These are phyloP conservation scores for Benitochromis conjunctus DNA, from an alignment of 2,113 vertebrate species.

Conservation along the genomic window DNA sequence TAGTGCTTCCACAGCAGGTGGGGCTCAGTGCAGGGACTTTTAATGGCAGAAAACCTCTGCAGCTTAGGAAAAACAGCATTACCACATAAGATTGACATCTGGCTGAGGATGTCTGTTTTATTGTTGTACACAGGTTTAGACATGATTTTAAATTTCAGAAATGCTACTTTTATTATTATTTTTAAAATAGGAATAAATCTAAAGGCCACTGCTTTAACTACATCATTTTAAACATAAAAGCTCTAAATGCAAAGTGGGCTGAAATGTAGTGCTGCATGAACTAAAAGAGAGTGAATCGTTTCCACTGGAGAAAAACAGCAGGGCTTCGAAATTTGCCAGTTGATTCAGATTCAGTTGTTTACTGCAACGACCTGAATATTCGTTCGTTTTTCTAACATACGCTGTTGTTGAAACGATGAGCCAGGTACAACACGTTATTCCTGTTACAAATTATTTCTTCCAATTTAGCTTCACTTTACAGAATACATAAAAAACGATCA, in stretches of 20 bases:
- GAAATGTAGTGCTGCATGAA: not conserved
- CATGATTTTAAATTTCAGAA: not conserved
- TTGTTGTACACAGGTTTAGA: not conserved
- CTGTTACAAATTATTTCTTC: not conserved
- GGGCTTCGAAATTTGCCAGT: not conserved
- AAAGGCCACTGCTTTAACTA: not conserved
- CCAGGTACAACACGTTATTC: not conserved
- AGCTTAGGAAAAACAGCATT: not conserved
- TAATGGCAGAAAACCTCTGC: constrained; percentile 1
- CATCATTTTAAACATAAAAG: not conserved
- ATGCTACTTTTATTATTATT: not conserved
- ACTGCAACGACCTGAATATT: not conserved
- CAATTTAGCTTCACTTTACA: not conserved
- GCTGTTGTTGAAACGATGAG: not conserved
- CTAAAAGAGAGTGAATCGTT: not conserved
- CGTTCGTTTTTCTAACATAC: not conserved
- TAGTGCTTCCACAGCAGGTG: constrained; percentile 41
- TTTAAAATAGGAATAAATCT: not conserved
- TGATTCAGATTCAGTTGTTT: not conserved
- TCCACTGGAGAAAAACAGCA: not conserved
- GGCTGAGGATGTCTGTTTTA: not conserved
- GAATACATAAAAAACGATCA: not conserved
- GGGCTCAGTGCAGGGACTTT: constrained; percentile 20
- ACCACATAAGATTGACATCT: not conserved
- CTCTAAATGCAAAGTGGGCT: not conserved